Base-by-base conservation (phyloP, 2,113 vertebrate genomes). In the Tursiops truncatus region DNA sequence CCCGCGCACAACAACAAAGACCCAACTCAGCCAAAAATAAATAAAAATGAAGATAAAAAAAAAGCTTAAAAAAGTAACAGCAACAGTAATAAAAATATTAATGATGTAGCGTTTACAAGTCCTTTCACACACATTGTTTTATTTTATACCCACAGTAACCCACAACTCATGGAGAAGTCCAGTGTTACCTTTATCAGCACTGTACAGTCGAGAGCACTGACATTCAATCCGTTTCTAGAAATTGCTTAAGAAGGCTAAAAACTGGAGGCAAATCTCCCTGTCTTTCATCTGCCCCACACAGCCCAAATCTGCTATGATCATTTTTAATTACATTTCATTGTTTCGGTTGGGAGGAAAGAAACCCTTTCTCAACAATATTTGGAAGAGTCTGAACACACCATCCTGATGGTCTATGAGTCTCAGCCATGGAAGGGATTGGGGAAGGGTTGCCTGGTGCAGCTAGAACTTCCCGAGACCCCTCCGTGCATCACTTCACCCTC, bases 381-480 rank as follows among this genome's bases (percentile, higher is more conserved):
- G 67, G 13, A 80, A 77, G 77, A 21, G 18, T 65, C 33, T 73
- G 60, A 56, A 62, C 26, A 44, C 7, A 21, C 20, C 1, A 31
- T 71, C 10, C n/a, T 60, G 50, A 31, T 7, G 12, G 8, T 13
- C 0, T 50, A 38, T 31, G 62, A 36, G 7, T 13, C 77, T 67
- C 23, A 31, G 73, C 26, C 8, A 12, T 1, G 10, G 2, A 26
- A 36, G 8, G 5, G 10, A 12, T 33, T 58, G 26, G 18, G 0
- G 47, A 5, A 3, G 5, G 15, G 1, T 1, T 10, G 4, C 28
- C 23, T 23, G 58, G 6, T 3, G 1, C 5, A 2, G 5, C 20
- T 36, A 36, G 33, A 80, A 80, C 56, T 36, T 36, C 63, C 92
- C 3, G 23, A 56, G 21, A 23, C 62, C 20, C 3, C n/a, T 15